These are phyloP conservation scores for Chamaea fasciata DNA, from an alignment of 2,113 vertebrate genomes.

Conservation along the genomic window DNA sequence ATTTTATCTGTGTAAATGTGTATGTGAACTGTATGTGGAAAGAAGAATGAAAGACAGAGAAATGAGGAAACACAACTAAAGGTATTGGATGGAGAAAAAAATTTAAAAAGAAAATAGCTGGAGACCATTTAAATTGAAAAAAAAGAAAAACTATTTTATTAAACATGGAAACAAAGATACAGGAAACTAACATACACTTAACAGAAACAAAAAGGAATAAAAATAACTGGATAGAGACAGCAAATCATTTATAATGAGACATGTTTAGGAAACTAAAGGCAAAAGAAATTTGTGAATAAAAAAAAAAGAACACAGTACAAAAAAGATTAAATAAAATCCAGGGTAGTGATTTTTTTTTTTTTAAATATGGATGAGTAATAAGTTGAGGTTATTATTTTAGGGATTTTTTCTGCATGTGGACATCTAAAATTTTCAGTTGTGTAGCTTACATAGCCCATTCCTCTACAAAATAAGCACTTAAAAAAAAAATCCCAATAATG, in stretches of 20 bases:
- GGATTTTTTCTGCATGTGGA: fast-evolving
- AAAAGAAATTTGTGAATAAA: not conserved
- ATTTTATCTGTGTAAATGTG: not conserved
- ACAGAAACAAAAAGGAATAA: not conserved
- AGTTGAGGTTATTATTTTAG: not conserved
- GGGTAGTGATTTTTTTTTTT: not conserved
- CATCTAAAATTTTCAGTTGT: not conserved
- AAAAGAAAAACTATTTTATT: not conserved
- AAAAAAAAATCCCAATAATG: not conserved
- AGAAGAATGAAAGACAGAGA: not conserved
- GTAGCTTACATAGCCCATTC: not conserved
- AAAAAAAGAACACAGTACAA: not conserved
- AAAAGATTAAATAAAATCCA: not conserved
- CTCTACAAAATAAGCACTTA: not conserved
- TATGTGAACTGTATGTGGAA: not conserved
- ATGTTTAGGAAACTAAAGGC: not conserved
- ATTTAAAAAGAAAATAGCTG: not conserved
- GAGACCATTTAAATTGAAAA: not conserved
- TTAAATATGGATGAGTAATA: not conserved
- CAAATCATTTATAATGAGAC: not conserved
- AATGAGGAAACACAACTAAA: not conserved
- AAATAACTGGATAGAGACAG: not conserved
- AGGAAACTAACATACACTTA: not conserved
- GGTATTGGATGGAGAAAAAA: not conserved
- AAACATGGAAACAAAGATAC: not conserved